Conservation (phyloP, 2,113 vertebrate genomes). For the Microtus oregoni region DNA sequence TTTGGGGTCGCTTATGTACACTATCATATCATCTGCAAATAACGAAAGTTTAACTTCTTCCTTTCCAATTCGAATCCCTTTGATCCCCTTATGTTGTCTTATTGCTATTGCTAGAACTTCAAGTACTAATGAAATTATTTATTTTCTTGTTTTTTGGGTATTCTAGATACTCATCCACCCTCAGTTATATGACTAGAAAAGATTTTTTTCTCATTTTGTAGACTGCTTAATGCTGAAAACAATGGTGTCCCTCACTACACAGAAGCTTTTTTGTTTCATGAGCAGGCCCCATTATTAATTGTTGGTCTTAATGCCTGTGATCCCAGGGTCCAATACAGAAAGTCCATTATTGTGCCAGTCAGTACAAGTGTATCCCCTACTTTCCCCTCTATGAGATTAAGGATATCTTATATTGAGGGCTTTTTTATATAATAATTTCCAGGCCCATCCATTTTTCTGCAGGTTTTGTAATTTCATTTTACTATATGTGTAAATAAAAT, state of each 20-base stretch:
- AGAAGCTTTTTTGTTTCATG: background rate
- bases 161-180: background rate
- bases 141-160: background rate
- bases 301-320: background rate
- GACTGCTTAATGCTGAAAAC: background rate
- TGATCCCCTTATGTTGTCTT: no score
- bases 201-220: background rate
- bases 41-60: no score
- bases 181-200: background rate
- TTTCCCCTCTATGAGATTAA: background rate
- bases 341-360: background rate
- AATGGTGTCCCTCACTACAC: background rate
- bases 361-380: background rate
- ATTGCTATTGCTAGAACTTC: no score
- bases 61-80: no score
- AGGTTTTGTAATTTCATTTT: background rate
- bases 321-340: background rate
- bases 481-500: background rate
- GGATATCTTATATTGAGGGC: background rate
- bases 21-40: no score
- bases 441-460: background rate
- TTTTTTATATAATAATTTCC: background rate
- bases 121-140: background rate
- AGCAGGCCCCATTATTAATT: background rate
- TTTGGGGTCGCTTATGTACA: no score